phyloP scores from a whole-genome alignment of 1,140 invertebrate genomes.

The Gyrodactylus salaris region DNA sequence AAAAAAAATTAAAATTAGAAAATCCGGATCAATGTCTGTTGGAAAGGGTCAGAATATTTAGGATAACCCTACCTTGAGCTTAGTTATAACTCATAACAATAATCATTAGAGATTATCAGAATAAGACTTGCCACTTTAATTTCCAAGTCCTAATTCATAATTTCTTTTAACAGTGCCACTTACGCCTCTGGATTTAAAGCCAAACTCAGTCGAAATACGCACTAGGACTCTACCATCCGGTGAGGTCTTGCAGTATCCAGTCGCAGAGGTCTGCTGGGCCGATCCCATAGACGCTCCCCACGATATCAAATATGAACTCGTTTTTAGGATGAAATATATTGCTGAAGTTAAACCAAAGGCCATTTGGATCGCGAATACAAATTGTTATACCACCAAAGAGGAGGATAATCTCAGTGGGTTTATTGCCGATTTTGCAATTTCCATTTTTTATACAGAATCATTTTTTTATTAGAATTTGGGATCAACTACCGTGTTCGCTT shows the following conservation, averaged over 20 bases:
- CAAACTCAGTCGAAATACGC: background rate
- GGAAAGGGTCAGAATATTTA: no score
- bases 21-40: no score
- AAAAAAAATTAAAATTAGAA: no score
- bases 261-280: background rate
- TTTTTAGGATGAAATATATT: background rate
- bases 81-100: no score
- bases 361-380: background rate
- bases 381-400: background rate
- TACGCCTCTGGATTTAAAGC: background rate
- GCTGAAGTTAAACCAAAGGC: background rate
- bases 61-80: no score
- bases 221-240: background rate
- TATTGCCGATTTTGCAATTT: no score
- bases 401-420: background rate
- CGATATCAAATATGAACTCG: background rate
- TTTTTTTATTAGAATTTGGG: background rate
- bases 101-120: no score
- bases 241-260: background rate
- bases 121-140: no score
- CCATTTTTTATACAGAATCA: background rate
- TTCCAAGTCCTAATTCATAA: no score
- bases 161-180: background rate
- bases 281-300: background rate
- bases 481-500: background rate